Evolutionary conservation across 2,113 vertebrate genomes (phyloP).

Genomic region (Bufo gargarizans): DNA sequence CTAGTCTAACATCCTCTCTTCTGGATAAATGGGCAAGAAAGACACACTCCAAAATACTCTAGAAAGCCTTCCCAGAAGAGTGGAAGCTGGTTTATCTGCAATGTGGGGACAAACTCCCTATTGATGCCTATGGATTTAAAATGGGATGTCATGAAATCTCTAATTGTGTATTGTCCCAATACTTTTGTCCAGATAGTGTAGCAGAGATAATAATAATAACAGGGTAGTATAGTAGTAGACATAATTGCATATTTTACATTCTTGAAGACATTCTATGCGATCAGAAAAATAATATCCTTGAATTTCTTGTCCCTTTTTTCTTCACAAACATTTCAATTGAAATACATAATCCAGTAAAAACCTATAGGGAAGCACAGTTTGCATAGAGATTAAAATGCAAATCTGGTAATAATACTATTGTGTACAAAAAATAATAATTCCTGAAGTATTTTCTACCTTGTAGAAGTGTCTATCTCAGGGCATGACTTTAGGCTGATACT

Average conservation of each 20-base stretch:
- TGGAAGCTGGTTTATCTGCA: too few species aligned
- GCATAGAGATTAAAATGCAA: constrained; percentile 15
- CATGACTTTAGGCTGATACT: background rate
- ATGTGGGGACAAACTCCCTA: too few species aligned
- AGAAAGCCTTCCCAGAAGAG: too few species aligned
- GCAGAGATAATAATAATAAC: background rate
- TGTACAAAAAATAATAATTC: background rate
- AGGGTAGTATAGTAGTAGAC: background rate
- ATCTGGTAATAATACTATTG: constrained; percentile 20
- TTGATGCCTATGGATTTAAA: too few species aligned
- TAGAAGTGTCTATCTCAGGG: background rate
- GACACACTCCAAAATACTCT: too few species aligned
- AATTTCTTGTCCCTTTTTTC: background rate
- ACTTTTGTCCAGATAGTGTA: too few species aligned
- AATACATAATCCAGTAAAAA: background rate
- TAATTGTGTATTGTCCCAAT: too few species aligned
- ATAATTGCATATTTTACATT: background rate
- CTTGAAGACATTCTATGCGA: background rate
- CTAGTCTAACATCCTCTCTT: too few species aligned
- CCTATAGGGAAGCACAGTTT: constrained; percentile 6
- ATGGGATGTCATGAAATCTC: too few species aligned
- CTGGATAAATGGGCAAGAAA: too few species aligned
- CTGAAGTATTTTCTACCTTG: background rate
- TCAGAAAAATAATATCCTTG: background rate
- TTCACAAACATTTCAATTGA: background rate